Percentiles rank a stretch among this genome's conserved stretches.
Conservation (phyloP, 2,888 invertebrate genomes). For the Cantharis rufa region DNA sequence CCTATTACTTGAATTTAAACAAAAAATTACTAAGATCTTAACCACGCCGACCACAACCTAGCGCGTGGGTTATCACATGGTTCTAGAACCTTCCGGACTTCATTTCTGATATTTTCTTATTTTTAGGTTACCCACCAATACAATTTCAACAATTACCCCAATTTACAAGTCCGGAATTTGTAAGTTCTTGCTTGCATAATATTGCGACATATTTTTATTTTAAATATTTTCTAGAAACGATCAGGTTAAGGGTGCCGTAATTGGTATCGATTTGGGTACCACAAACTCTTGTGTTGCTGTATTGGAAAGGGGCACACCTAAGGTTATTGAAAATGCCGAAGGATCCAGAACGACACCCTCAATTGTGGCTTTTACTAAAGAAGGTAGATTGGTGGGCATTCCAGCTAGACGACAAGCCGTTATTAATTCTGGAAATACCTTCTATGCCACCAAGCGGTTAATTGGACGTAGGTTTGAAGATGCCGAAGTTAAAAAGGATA, state of each 20-base stretch:
- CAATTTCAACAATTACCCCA: background rate
- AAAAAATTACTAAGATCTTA: background rate
- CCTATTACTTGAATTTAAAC: background rate
- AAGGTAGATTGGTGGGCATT: conserved; percentile 95
- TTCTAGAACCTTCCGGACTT: background rate
- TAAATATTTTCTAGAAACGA: conserved; percentile 69
- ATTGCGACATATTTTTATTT: background rate
- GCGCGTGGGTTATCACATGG: background rate
- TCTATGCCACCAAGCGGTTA: conserved; percentile 96
- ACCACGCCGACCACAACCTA: background rate
- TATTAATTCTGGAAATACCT: conserved; percentile 96
- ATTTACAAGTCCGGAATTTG: conserved; percentile 49
- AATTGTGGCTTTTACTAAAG: conserved; percentile 94
- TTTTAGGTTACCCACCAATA: background rate
- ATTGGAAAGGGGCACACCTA: conserved; percentile 98
- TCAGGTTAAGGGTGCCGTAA: conserved; percentile 92
- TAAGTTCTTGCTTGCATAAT: conserved; percentile 38
- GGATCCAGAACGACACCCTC: conserved; percentile 98
- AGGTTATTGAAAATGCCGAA: conserved; percentile 95
- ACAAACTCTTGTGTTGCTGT: conserved; percentile 99
- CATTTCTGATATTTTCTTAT: background rate
- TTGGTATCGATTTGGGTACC: conserved; percentile 99
- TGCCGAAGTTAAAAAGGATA: conserved; percentile 95
- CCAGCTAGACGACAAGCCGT: conserved; percentile 98
- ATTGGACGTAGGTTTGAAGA: conserved; percentile 96